Evolutionary conservation across 2,888 invertebrate genomes (phyloP).

Genomic region (Drosophila yooni): DNA sequence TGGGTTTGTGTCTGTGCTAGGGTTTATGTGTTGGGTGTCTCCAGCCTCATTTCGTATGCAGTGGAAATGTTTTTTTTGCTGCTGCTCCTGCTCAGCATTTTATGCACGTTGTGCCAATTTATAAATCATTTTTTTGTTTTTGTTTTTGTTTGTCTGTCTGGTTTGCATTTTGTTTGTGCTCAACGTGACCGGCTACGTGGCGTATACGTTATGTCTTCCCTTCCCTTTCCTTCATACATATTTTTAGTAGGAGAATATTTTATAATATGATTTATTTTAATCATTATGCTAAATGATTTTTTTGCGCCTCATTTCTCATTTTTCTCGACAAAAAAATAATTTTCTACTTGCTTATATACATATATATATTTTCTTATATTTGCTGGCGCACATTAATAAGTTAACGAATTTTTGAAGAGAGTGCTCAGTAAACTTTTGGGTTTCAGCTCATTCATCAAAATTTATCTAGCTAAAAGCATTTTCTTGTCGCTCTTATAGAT

Average conservation of each 20-base stretch:
- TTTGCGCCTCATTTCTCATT: conserved; percentile 63
- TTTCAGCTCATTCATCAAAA: conserved; percentile 31
- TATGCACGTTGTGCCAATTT: conserved; percentile 83
- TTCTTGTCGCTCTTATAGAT: conserved; percentile 64
- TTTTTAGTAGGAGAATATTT: conserved; percentile 40
- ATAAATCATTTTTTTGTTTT: conserved; percentile 82
- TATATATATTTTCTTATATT: conserved; percentile 5
- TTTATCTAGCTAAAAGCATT: conserved; percentile 68
- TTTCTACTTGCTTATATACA: conserved; percentile 41
- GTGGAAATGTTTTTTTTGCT: conserved; percentile 67
- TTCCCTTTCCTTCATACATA: conserved; percentile 35
- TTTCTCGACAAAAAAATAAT: conserved; percentile 51
- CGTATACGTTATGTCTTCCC: conserved; percentile 64
- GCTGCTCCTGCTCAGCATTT: conserved; percentile 73
- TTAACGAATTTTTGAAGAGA: conserved; percentile 6
- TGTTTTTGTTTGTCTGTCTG: conserved; percentile 78
- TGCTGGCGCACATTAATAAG: conserved; percentile 9
- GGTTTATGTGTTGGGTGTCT: conserved; percentile 46
- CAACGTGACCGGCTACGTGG: conserved; percentile 67
- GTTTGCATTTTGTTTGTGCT: conserved; percentile 66
- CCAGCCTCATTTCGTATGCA: conserved; percentile 75
- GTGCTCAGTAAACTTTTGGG: conserved; percentile 19
- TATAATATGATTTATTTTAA: conserved; percentile 78
- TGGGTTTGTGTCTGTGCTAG: conserved; percentile 20
- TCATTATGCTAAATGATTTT: conserved; percentile 80